Base-by-base conservation (phyloP, 2,888 invertebrate genomes). In the Anoplius nigerrimus region DNA sequence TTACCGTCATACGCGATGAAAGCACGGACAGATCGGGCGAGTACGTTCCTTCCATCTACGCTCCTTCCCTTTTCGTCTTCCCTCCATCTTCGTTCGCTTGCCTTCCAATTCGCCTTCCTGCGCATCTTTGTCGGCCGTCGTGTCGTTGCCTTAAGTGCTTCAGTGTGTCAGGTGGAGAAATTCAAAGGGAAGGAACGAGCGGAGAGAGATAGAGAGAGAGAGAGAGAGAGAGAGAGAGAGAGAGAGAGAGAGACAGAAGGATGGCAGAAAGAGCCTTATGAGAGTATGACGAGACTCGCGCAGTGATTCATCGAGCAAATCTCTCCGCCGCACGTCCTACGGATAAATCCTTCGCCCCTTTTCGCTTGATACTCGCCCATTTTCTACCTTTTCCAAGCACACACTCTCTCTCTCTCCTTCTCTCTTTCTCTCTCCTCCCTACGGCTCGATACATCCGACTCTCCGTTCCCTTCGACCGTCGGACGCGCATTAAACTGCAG, bases 261-360 rank as follows among this genome's bases (percentile, higher is more conserved):
- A 58, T 21, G 53, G 18, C 2, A 46, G 15, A 15, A 11, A 48
- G 48, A 18, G 18, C 48, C 53, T 34, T 34, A 34, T 11, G 34
- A 34, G 34, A 34, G 34, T 11, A 34, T 27, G 27, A 27, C 27
- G 27, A 27, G 27, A 27, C 4, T 48, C 62, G 57, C 43, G 20
- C 58, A 62, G 65, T 74, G 74, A 74, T 74, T 74, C 74, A 74
- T 71, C 73, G 63, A 56, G 66, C 63, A 63, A 66, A 73, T 71
- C 68, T 72, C 71, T 66, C 51, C 64, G 46, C 67, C 62, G 48
- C 63, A 45, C 66, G 65, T 70, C 69, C 62, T 62, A 61, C 68
- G 72, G 65, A 71, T 68, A 68, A 68, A 71, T 73, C 68, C 71
- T 51, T 59, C 57, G 53, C 62, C 66, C 60, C 51, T 64, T 64